Base-by-base conservation (phyloP, 2,888 invertebrate species). In the Drosophila bunnanda region DNA sequence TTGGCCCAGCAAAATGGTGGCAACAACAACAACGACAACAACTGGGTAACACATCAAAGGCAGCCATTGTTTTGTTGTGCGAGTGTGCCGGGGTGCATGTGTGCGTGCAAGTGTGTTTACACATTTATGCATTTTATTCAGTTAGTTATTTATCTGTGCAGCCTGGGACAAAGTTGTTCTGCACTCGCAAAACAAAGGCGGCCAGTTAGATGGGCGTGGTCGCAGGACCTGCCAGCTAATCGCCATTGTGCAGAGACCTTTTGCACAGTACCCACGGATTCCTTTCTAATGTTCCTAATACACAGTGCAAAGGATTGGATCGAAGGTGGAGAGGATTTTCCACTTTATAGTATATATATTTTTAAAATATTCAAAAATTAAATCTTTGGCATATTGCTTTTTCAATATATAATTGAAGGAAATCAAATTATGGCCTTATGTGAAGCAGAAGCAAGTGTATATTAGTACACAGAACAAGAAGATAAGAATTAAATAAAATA, bases 111-210 rank as follows among this genome's bases (percentile, higher is more conserved):
- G 50, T 61, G 36, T 54, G 57, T 44, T 59, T 76, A 55, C 61
- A 71, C 57, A 76, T 71, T 69, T 78, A 78, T 82, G 76, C 76
- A 79, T 74, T 80, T 75, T 73, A 83, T 78, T 80, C 76, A 80
- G 75, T 80, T 80, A 76, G 70, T 78, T 73, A 75, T 76, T 76
- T 75, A 75, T 79, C 54, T 70, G 65, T 54, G 68, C 58, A 43
- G 77, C 74, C 71, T 61, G 69, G 69, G 62, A 60, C 78, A 84
- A 76, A 79, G 77, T 75, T 69, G 55, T 41, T 54, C 41, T 59
- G 55, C 69, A 46, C 32, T 39, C 39, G 56, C 20, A 56, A 34
- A 61, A 61, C 72, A 76, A 54, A 66, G 48, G 44, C 56, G 57
- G 65, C 41, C 57, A 43, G 65, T 53, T 59, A 59, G 43, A 46